Base-by-base conservation (phyloP, 2,888 invertebrate genomes). In the Phaonia tiefii region DNA sequence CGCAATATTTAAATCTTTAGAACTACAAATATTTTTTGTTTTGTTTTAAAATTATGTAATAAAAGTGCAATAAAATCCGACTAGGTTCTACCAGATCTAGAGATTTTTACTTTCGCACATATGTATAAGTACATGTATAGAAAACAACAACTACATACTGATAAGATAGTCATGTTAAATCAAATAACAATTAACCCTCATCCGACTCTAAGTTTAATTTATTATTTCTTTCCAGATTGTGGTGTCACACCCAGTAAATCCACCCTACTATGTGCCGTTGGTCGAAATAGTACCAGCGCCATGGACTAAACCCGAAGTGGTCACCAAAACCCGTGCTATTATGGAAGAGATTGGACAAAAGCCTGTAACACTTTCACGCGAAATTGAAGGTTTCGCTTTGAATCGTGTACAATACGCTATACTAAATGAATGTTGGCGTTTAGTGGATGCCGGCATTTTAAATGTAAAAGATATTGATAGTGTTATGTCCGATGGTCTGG, bases 361-460 rank as follows among this genome's bases (percentile, higher is more conserved):
- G 71, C 99, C 99, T 0, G 96, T 99, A 0, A 94, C 95, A 0
- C 91, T 99, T 8, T 93, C 94, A 1, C 94, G 94, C 84, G 98
- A 99, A 92, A 94, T 98, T 71, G 95, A 96, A 83, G 99, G 99
- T 73, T 99, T 99, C 89, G 97, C 95, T 0, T 92, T 98, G 0
- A 99, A 99, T 89, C 94, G 99, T 86, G 95, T 99, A 82, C 99
- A 99, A 87, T 99, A 98, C 89, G 97, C 98, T 0, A 95, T 99
- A 85, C 90, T 99, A 63, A 96, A 97, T 88, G 99, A 99, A 92
- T 94, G 95, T 0, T 99, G 97, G 96, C 94, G 96, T 84, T 92
- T 99, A 65, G 95, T 98, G 0, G 93, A 95, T 76, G 95, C 95
- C 83, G 96, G 95, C 20, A 92, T 98, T n/a, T 92, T 99, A 15